Evolutionary conservation across 2,888 invertebrate genomes (phyloP).

Genomic region (Drosophila suboccidentalis): DNA sequence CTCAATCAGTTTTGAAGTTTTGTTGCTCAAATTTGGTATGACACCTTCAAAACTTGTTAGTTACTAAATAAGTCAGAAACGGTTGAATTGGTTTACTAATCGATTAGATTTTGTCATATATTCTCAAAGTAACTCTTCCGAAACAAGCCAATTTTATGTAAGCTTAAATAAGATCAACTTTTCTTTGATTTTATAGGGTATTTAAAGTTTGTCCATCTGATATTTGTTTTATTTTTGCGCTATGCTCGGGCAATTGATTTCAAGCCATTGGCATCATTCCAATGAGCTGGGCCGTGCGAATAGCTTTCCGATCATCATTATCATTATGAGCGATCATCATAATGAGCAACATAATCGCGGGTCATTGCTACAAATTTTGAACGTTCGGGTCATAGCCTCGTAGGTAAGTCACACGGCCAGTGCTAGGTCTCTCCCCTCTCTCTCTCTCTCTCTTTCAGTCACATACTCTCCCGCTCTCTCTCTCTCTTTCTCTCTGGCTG

Average conservation of each 20-base stretch:
- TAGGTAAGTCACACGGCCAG: slow-evolving; percentile 72
- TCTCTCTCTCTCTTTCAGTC: not conserved
- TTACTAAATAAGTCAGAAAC: not conserved
- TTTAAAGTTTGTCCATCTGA: not conserved
- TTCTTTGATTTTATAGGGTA: slow-evolving; percentile 20
- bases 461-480: not conserved
- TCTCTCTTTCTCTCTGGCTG: slow-evolving; percentile 30
- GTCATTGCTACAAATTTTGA: slow-evolving; percentile 82
- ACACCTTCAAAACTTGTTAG: too few relatives aligned
- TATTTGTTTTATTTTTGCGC: slow-evolving; percentile 39
- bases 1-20: not conserved
- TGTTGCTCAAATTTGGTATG: not conserved
- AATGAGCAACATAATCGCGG: slow-evolving; percentile 52
- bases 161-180: not conserved
- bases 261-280: slow-evolving; percentile 79
- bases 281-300: slow-evolving; percentile 78
- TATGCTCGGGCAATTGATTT: slow-evolving; percentile 78
- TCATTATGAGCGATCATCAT: slow-evolving; percentile 22
- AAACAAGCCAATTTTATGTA: not conserved
- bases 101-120: not conserved
- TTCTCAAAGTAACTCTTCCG: not conserved
- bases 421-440: slow-evolving; percentile 10
- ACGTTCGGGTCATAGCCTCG: slow-evolving; percentile 79
- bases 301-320: slow-evolving; percentile 70
- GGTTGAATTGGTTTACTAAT: not conserved